These are phyloP conservation scores for Ailurus styani DNA, from an alignment of 2,113 vertebrate species.

Conservation along the genomic window DNA sequence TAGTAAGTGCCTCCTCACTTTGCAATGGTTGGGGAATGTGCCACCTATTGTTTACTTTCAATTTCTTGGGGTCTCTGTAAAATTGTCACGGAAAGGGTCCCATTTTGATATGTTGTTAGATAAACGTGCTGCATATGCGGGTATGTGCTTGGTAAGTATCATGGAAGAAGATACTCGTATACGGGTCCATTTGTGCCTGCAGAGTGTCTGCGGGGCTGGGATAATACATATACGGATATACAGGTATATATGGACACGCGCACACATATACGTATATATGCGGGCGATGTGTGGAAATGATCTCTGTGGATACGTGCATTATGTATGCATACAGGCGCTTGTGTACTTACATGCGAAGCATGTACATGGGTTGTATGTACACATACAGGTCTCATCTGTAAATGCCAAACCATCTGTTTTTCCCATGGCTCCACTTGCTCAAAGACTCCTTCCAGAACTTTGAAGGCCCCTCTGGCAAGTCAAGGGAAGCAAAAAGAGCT, in stretches of 20 bases:
- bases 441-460: too few species aligned
- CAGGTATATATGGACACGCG: not conserved
- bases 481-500: not conserved
- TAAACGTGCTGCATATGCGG: too few species aligned
- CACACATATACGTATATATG: fast-evolving
- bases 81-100: not conserved
- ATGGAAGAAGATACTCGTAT: not conserved
- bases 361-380: too few species aligned
- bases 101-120: too few species aligned
- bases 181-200: not conserved
- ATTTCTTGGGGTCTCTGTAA: not conserved
- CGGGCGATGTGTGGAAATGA: too few species aligned
- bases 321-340: fast-evolving
- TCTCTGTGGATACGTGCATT: not conserved
- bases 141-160: not conserved
- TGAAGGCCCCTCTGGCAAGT: not conserved
- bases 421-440: not conserved
- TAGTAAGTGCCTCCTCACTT: not conserved
- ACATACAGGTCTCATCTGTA: not conserved
- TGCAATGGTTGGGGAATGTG: not conserved
- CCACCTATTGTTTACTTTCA: not conserved
- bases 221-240: not conserved
- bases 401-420: not conserved
- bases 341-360: fast-evolving
- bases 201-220: too few species aligned